Evolutionary conservation across 2,113 vertebrate genomes (phyloP).

Genomic region (Eonycteris spelaea): DNA sequence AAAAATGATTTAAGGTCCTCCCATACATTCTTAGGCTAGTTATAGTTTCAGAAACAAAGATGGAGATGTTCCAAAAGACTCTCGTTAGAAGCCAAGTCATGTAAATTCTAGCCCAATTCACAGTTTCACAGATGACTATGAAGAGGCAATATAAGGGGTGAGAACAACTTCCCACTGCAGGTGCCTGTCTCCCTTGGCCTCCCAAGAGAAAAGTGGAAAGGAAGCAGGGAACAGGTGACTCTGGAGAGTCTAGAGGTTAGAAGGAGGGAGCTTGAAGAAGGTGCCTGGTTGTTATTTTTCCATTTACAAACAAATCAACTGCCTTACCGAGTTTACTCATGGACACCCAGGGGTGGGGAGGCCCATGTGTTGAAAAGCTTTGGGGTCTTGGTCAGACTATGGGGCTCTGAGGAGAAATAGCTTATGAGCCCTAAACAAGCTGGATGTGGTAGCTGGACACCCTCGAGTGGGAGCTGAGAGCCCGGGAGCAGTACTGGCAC

Average conservation of each 20-base stretch:
- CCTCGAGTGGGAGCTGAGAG: conserved; percentile 84
- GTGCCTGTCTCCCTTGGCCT: not conserved
- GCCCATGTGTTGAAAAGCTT: not conserved
- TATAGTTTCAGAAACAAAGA: conserved; percentile 22
- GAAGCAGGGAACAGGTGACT: not conserved
- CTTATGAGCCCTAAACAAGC: not conserved
- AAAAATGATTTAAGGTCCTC: not conserved
- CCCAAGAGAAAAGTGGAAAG: not conserved
- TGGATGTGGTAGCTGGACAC: conserved; percentile 80
- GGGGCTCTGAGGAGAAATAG: not conserved
- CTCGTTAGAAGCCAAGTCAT: not conserved
- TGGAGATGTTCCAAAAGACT: not conserved
- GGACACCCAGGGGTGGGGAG: not conserved
- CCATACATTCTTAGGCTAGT: not conserved
- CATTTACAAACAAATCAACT: not conserved
- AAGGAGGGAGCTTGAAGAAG: not conserved
- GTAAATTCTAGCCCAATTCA: not conserved
- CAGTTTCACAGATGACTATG: not conserved
- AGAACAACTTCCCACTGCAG: not conserved
- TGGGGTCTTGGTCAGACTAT: not conserved
- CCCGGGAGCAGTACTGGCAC: conserved; percentile 82
- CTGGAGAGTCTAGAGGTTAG: not conserved
- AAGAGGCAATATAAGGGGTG: not conserved
- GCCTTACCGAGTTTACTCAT: not conserved
- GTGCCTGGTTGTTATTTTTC: not conserved